phyloP scores from a whole-genome alignment of 2,113 vertebrate genomes.

The Fregata magnificens region DNA sequence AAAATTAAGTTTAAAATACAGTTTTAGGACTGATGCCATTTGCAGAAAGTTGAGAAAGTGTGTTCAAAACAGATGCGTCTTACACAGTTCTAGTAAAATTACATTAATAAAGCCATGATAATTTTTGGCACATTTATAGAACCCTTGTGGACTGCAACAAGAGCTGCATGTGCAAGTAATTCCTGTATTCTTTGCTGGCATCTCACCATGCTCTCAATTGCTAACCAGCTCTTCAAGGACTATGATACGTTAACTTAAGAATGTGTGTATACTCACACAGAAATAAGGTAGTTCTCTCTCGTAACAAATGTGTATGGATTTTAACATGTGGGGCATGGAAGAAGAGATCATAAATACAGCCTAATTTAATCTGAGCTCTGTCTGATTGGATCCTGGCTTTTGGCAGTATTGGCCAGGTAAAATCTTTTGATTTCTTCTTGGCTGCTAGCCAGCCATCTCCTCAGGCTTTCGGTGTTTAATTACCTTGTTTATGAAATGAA shows the following conservation, averaged over 20 bases:
- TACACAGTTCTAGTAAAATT: background rate
- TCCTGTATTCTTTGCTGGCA: background rate
- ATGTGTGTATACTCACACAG: background rate
- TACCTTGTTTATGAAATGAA: conserved; percentile 3
- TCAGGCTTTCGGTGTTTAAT: background rate
- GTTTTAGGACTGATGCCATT: background rate
- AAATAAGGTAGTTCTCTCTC: background rate
- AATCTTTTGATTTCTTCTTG: background rate
- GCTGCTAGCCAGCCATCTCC: background rate
- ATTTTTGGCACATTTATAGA: background rate
- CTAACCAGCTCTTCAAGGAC: background rate
- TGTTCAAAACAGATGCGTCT: background rate
- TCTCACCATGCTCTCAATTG: background rate
- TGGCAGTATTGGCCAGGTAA: background rate
- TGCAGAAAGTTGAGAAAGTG: background rate
- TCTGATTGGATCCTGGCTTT: background rate
- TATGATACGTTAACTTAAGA: background rate
- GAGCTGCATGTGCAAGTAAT: background rate
- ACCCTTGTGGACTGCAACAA: background rate
- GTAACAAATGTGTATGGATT: background rate
- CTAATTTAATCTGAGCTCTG: background rate
- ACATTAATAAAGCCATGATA: background rate
- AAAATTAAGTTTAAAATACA: background rate
- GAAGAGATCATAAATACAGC: background rate
- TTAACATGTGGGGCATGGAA: background rate